A percentile compares a stretch with the other conserved stretches of the same genome.
These are phyloP conservation scores for Tyrophagus putrescentiae DNA, from an alignment of 1,140 invertebrate genomes.

Conservation along the genomic window DNA sequence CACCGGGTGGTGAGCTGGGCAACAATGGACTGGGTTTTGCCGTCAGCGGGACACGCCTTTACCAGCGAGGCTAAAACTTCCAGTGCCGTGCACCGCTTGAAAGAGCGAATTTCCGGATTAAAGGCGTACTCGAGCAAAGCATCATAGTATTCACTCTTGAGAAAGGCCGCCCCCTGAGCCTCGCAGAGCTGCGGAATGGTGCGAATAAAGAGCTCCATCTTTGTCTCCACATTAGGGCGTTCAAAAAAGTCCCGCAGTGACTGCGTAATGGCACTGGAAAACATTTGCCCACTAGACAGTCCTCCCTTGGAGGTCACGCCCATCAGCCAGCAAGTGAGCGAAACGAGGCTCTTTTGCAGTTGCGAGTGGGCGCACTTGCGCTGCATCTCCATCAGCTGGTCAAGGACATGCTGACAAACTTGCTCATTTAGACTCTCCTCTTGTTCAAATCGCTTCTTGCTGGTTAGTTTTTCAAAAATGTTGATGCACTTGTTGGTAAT, in stretches of 20 bases:
- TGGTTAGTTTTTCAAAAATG: neutral
- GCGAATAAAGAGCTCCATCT: conserved; percentile 1
- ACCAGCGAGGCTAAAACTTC: neutral
- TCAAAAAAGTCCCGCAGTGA: neutral
- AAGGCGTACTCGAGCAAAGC: conserved; percentile 2
- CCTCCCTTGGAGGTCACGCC: neutral
- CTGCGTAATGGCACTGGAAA: neutral
- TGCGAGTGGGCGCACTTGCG: neutral
- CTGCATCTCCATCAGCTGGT: neutral
- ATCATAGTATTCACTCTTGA: conserved; percentile 4
- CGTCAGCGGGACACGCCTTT: neutral
- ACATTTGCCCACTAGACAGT: neutral
- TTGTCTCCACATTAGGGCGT: conserved; percentile 2
- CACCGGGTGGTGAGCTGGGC: neutral
- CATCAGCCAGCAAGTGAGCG: conserved; percentile 1
- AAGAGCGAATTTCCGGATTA: neutral
- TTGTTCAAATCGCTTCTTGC: neutral
- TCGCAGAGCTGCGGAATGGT: neutral
- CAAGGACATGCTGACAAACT: neutral
- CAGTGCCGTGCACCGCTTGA: neutral
- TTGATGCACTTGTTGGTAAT: neutral
- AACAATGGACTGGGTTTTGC: neutral
- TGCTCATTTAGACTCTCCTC: neutral
- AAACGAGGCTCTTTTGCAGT: conserved; percentile 1
- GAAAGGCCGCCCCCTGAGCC: neutral